Conservation (phyloP, 1,140 invertebrate species). For the Chironomus tepperi region DNA sequence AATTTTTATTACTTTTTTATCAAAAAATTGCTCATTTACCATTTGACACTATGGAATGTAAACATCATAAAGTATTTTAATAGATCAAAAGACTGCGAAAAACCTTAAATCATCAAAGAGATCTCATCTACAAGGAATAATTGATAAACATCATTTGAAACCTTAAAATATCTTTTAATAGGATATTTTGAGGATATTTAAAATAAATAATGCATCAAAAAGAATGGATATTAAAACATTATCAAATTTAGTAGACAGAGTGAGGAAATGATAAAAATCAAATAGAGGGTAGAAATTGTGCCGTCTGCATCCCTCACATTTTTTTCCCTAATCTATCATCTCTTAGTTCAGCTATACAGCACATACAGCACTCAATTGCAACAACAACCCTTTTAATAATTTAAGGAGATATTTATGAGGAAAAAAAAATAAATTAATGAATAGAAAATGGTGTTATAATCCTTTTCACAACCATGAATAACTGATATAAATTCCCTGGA, state of each 20-base stretch:
- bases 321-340: conserved; percentile 6
- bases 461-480: conserved; percentile 20
- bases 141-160: conserved; percentile 16
- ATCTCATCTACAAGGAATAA: not conserved
- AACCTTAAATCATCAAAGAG: not conserved
- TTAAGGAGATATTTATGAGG: not conserved
- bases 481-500: not conserved
- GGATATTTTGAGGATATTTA: conserved; percentile 18
- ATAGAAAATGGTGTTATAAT: conserved; percentile 23
- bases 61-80: not conserved
- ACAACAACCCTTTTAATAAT: conserved; percentile 19
- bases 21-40: not conserved
- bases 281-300: conserved; percentile 10
- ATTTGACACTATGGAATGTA: not conserved
- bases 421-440: conserved; percentile 17
- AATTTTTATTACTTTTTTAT: no score
- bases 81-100: not conserved
- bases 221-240: conserved; percentile 15
- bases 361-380: not conserved
- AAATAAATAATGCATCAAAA: conserved; percentile 23
- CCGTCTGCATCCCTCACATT: not conserved
- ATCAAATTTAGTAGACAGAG: not conserved
- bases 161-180: conserved; percentile 21
- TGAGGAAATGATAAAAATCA: conserved; percentile 12
- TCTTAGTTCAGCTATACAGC: not conserved